Evolutionary conservation across 2,888 invertebrate genomes (phyloP).

Genomic region (Stenoptilia bipunctidactyla): DNA sequence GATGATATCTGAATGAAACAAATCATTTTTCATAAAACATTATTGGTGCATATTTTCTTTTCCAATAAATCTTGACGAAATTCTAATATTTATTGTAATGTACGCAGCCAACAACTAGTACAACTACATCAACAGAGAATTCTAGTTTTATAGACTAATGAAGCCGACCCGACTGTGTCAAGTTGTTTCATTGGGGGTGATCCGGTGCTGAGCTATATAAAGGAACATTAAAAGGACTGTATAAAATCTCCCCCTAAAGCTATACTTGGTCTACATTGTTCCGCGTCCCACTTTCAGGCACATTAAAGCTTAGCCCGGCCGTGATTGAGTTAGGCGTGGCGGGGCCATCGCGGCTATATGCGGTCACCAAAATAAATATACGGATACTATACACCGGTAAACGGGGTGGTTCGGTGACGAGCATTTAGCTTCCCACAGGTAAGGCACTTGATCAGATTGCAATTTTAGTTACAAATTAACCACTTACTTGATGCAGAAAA

Average conservation of each 20-base stretch:
- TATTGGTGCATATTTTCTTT: too few species aligned
- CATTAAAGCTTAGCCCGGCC: constrained; percentile 42
- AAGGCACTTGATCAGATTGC: too few species aligned
- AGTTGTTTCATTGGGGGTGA: not conserved
- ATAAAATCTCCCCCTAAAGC: constrained; percentile 25
- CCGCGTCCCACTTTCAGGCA: constrained; percentile 49
- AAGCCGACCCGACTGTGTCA: too few species aligned
- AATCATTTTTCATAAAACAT: too few species aligned
- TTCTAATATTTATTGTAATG: too few species aligned
- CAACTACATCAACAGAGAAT: too few species aligned
- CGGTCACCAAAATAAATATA: constrained; percentile 38
- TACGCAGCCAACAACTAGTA: too few species aligned
- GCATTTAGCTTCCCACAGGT: too few species aligned
- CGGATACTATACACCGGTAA: constrained; percentile 7
- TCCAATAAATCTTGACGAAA: too few species aligned
- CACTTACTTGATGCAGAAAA: too few species aligned
- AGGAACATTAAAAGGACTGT: constrained; percentile 18
- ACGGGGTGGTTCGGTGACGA: not conserved
- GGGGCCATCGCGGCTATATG: constrained; percentile 33
- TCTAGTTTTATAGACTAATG: too few species aligned
- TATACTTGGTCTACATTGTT: constrained; percentile 23
- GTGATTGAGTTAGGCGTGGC: constrained; percentile 57
- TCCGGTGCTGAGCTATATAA: not conserved
- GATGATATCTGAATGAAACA: too few species aligned
- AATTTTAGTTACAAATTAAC: not conserved